These are phyloP conservation scores for Argyrosomus regius DNA, from an alignment of 2,797 vertebrate genomes.

Conservation along the genomic window DNA sequence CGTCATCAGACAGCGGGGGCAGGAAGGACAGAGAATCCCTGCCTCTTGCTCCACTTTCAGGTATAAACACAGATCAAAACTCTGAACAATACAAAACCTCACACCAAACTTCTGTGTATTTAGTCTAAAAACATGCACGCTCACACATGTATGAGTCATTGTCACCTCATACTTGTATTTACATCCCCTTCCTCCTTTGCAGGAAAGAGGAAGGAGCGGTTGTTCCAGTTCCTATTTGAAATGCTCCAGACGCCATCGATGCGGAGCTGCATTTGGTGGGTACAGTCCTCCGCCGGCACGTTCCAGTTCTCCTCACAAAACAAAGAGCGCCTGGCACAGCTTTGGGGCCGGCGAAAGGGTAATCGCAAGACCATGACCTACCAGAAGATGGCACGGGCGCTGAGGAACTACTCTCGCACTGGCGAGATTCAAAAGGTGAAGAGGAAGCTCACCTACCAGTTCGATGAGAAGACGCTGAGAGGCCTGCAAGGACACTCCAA, in stretches of 20 bases:
- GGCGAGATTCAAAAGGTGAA: slow-evolving; percentile 90
- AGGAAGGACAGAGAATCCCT: slow-evolving; percentile 61
- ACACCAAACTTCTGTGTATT: background rate
- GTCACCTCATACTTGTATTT: slow-evolving; percentile 26
- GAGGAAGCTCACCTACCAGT: slow-evolving; percentile 87
- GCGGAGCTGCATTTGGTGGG: slow-evolving; percentile 90
- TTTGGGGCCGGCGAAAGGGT: slow-evolving; percentile 88
- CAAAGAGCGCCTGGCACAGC: slow-evolving; percentile 87
- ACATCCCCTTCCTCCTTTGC: slow-evolving; percentile 38
- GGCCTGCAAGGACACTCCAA: slow-evolving; percentile 74
- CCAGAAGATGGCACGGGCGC: slow-evolving; percentile 89
- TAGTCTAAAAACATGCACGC: background rate
- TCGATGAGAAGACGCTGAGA: slow-evolving; percentile 83
- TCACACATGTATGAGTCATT: background rate
- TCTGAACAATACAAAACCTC: background rate
- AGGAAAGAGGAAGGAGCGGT: slow-evolving; percentile 88
- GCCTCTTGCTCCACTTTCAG: slow-evolving; percentile 78
- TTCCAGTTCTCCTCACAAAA: slow-evolving; percentile 91
- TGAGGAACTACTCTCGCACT: slow-evolving; percentile 87
- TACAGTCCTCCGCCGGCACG: slow-evolving; percentile 84
- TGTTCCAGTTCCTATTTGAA: slow-evolving; percentile 90
- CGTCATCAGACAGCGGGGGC: slow-evolving; percentile 66
- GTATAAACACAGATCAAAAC: slow-evolving; percentile 50
- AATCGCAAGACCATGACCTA: slow-evolving; percentile 91
- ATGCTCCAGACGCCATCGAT: slow-evolving; percentile 89